phyloP scores from a whole-genome alignment of 2,113 vertebrate species.

The Cottus gobio region DNA sequence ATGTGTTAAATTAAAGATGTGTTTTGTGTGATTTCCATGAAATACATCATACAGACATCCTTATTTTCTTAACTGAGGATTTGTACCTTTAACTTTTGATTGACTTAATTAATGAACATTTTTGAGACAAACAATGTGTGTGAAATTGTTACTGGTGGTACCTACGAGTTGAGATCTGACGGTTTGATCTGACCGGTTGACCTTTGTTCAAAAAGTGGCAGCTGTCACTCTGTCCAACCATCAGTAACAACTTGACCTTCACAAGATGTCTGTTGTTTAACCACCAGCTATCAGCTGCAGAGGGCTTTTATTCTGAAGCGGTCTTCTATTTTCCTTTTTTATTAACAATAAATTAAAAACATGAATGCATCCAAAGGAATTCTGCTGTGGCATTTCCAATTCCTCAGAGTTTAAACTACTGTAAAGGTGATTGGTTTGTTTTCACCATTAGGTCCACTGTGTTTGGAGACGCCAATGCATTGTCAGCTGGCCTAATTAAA shows the following conservation, averaged over 20 bases:
- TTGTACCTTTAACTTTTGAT: too few relatives aligned
- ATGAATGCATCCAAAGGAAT: neutral
- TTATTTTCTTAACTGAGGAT: neutral
- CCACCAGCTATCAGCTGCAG: slow-evolving; percentile 5
- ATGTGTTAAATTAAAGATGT: neutral
- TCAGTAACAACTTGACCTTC: slow-evolving; percentile 74
- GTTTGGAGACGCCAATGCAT: slow-evolving; percentile 60
- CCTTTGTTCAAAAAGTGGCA: slow-evolving; percentile 76
- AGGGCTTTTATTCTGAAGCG: neutral
- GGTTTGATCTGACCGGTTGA: slow-evolving; percentile 61
- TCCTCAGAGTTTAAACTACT: slow-evolving; percentile 15
- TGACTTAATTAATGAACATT: slow-evolving; percentile 15
- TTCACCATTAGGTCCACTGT: slow-evolving; percentile 52
- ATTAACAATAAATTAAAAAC: neutral
- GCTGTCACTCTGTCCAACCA: slow-evolving; percentile 63
- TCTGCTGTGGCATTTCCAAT: neutral
- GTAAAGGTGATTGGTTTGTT: slow-evolving; percentile 56
- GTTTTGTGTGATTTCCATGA: neutral
- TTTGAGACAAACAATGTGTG: neutral
- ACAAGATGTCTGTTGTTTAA: slow-evolving; percentile 42
- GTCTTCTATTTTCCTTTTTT: neutral
- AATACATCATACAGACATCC: neutral
- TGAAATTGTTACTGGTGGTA: slow-evolving; percentile 33
- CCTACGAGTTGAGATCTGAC: slow-evolving; percentile 38
- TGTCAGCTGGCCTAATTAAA: slow-evolving; percentile 78